phyloP scores from a whole-genome alignment of 92 coral and sea anemone species.

The Porites rus region DNA sequence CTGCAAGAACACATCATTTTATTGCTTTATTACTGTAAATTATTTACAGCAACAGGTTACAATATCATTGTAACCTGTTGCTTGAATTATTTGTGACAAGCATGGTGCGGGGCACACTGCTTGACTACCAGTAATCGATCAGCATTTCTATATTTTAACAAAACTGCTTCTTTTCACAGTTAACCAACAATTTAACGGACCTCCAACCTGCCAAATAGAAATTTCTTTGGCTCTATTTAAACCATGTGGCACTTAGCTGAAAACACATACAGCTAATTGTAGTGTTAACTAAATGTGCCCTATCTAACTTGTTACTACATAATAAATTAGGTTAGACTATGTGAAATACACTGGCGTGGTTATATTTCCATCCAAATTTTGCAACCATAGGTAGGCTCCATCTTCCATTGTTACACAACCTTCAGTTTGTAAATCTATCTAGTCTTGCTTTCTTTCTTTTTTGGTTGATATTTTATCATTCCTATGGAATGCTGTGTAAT shows the following conservation, averaged over 20 bases:
- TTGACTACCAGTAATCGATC: background rate
- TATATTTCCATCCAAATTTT: slow-evolving; percentile 72
- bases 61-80: background rate
- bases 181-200: slow-evolving; percentile 12
- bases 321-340: slow-evolving; percentile 37
- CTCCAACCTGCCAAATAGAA: background rate
- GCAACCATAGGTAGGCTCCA: slow-evolving; percentile 63
- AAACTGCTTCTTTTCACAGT: slow-evolving; percentile 14
- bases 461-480: background rate
- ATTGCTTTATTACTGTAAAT: slow-evolving; percentile 15
- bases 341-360: slow-evolving; percentile 64
- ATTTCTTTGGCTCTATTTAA: background rate
- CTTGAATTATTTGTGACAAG: background rate
- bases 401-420: background rate
- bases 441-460: background rate
- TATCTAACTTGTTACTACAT: slow-evolving; percentile 1
- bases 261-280: slow-evolving; percentile 3
- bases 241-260: background rate
- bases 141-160: background rate
- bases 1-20: slow-evolving; percentile 7
- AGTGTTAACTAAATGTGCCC: slow-evolving; percentile 6
- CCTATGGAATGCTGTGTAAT: slow-evolving; percentile 8
- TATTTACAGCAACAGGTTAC: background rate
- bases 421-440: slow-evolving; percentile 4
- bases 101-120: background rate